phyloP scores from a whole-genome alignment of 2,113 vertebrate genomes.

The Pitta sordida region DNA sequence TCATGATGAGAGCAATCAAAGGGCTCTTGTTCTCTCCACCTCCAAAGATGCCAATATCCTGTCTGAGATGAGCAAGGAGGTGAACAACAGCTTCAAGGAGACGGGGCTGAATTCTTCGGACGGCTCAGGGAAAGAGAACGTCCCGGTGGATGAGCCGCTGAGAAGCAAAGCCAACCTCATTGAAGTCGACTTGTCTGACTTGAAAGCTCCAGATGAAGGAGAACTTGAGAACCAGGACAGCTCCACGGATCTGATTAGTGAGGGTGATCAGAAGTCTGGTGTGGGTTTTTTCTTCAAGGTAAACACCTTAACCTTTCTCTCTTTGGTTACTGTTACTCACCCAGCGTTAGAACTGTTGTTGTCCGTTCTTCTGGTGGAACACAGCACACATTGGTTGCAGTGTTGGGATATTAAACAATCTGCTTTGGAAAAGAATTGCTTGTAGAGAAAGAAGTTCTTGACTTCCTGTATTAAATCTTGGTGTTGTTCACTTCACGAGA shows the following conservation, averaged over 20 bases:
- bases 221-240: slow-evolving; percentile 56
- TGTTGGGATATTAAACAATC: not conserved
- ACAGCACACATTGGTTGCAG: not conserved
- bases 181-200: slow-evolving; percentile 87
- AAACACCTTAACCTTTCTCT: not conserved
- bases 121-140: slow-evolving; percentile 68
- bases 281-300: slow-evolving; percentile 98
- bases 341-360: not conserved
- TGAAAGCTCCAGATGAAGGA: slow-evolving; percentile 77
- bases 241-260: slow-evolving; percentile 57
- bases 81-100: slow-evolving; percentile 52
- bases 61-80: slow-evolving; percentile 72
- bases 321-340: not conserved
- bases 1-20: slow-evolving; percentile 79
- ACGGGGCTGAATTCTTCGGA: slow-evolving; percentile 53
- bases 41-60: slow-evolving; percentile 74
- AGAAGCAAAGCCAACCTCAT: slow-evolving; percentile 84
- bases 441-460: not conserved
- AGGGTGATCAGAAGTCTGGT: slow-evolving; percentile 85
- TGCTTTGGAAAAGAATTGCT: not conserved
- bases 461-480: not conserved
- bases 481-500: not conserved
- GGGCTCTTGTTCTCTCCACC: slow-evolving; percentile 42
- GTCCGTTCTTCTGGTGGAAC: not conserved
- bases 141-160: slow-evolving; percentile 67